These are phyloP conservation scores for Megathymus violae DNA, from an alignment of 1,140 invertebrate genomes.

Conservation along the genomic window DNA sequence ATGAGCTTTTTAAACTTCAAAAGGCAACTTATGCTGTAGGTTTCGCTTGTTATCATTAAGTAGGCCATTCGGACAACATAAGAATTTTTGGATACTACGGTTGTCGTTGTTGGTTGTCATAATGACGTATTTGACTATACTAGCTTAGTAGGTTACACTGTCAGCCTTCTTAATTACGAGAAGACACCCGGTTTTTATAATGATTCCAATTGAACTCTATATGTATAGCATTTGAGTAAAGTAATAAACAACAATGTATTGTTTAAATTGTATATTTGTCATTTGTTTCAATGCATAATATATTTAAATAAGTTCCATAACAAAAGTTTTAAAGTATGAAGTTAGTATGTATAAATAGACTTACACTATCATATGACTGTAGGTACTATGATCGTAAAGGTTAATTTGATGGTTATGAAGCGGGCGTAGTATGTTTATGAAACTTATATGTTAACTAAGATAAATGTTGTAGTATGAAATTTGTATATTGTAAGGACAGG, in stretches of 20 bases:
- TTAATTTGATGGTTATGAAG: constrained; percentile 65
- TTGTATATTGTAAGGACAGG: constrained; percentile 58
- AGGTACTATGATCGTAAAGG: constrained; percentile 67
- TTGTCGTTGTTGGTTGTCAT: too few relatives aligned
- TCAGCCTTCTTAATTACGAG: too few relatives aligned
- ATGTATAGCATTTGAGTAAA: too few relatives aligned
- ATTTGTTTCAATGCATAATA: constrained; percentile 81
- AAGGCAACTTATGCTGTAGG: too few relatives aligned
- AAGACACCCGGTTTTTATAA: too few relatives aligned
- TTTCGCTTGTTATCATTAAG: too few relatives aligned
- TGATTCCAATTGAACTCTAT: too few relatives aligned
- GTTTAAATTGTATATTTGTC: constrained; percentile 79
- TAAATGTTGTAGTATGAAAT: constrained; percentile 48
- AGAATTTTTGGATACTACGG: too few relatives aligned
- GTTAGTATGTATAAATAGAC: constrained; percentile 78
- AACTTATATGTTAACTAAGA: constrained; percentile 55
- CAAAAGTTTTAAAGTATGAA: constrained; percentile 75
- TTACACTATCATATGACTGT: constrained; percentile 77
- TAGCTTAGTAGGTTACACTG: too few relatives aligned
- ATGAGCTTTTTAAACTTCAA: too few relatives aligned
- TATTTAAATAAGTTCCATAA: constrained; percentile 82
- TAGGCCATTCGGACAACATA: too few relatives aligned
- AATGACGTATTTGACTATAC: too few relatives aligned
- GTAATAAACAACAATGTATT: constrained; percentile 50
- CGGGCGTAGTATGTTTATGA: constrained; percentile 61